Conservation (phyloP, 2,113 vertebrate genomes). For the Parus major region DNA sequence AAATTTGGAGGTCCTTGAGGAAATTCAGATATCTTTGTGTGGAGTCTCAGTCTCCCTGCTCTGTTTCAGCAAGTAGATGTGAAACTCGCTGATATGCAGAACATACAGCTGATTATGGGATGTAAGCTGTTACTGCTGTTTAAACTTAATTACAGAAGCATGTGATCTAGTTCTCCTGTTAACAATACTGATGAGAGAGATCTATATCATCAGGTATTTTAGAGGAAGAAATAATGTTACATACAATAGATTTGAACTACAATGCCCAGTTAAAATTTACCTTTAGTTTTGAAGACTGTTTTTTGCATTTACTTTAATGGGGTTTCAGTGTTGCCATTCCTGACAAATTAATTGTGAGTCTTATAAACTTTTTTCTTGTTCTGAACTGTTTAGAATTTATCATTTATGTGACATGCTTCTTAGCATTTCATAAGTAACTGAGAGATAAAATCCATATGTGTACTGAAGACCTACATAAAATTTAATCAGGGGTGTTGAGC, state of each 20-base stretch:
- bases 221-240: not conserved
- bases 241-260: not conserved
- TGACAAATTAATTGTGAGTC: not conserved
- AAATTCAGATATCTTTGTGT: not conserved
- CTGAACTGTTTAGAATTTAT: not conserved
- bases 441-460: not conserved
- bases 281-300: not conserved
- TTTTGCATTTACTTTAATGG: not conserved
- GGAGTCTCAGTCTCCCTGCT: not conserved
- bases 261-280: not conserved
- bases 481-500: not conserved
- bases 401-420: not conserved
- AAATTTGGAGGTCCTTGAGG: not conserved
- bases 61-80: not conserved
- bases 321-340: not conserved
- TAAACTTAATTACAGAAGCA: not conserved
- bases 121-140: not conserved
- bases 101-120: not conserved
- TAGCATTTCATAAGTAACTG: not conserved
- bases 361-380: not conserved
- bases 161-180: not conserved
- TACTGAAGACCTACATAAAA: not conserved
- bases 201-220: not conserved
- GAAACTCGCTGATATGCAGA: not conserved
- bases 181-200: not conserved